Conservation (phyloP, 2,888 invertebrate species). For the Tubulanus polymorphus region DNA sequence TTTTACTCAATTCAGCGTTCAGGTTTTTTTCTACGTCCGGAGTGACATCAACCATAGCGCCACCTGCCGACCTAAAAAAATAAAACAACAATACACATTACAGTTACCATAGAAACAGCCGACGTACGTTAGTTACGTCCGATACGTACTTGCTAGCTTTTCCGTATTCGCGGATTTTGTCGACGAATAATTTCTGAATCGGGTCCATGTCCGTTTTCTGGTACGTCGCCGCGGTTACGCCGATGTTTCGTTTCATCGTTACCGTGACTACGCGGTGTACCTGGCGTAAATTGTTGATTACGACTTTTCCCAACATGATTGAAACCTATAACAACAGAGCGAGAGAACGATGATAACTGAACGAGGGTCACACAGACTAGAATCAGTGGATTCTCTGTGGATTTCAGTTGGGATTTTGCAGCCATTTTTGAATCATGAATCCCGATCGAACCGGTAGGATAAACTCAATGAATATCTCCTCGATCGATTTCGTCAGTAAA, state of each 20-base stretch:
- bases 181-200: slow-evolving; percentile 87
- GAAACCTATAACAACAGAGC: too few relatives aligned
- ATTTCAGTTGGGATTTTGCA: too few relatives aligned
- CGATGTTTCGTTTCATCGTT: slow-evolving; percentile 33
- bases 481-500: too few relatives aligned
- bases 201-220: slow-evolving; percentile 63
- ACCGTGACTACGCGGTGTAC: slow-evolving; percentile 14
- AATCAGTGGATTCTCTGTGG: too few relatives aligned
- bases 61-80: slow-evolving; percentile 62
- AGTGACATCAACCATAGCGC: slow-evolving; percentile 76
- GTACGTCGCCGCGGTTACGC: slow-evolving; percentile 29
- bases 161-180: slow-evolving; percentile 87
- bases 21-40: slow-evolving; percentile 72
- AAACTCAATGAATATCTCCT: too few relatives aligned
- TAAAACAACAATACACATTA: not conserved
- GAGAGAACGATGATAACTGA: too few relatives aligned
- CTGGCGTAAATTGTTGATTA: slow-evolving; percentile 5
- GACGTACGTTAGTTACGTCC: not conserved
- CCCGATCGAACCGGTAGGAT: too few relatives aligned
- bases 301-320: slow-evolving; percentile 19
- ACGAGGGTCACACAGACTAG: too few relatives aligned
- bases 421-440: too few relatives aligned
- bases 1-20: slow-evolving; percentile 74
- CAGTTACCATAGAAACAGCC: not conserved
- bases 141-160: slow-evolving; percentile 76